Conservation (phyloP, 2,888 invertebrate genomes). For the Hemicrepidius hirtus region DNA sequence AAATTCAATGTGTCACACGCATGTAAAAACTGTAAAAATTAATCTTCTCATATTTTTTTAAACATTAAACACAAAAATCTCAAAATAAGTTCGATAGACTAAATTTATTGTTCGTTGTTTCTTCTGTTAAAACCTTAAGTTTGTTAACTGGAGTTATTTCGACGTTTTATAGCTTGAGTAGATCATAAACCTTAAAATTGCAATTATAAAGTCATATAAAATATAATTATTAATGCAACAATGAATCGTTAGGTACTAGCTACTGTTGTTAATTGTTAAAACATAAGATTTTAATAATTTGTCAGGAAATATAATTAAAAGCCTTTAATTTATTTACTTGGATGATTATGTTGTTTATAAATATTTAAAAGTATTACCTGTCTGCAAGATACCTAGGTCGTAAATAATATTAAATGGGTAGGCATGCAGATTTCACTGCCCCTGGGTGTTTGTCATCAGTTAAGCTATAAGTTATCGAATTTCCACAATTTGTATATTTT, state of each 20-base stretch:
- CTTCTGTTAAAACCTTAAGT: constrained; percentile 36
- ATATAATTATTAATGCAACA: constrained; percentile 17
- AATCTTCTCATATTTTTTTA: constrained; percentile 18
- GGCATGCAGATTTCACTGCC: no score
- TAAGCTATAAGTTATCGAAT: no score
- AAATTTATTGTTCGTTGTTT: no score
- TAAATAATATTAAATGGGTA: no score
- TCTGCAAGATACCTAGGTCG: no score
- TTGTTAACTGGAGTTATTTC: constrained; percentile 25
- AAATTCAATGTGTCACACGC: constrained; percentile 17
- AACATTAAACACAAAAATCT: background rate
- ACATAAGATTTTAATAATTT: background rate
- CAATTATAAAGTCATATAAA: constrained; percentile 11
- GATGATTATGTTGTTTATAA: no score
- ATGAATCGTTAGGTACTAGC: constrained; percentile 13
- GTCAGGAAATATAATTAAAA: no score
- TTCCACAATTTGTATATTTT: no score
- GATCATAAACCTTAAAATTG: constrained; percentile 21
- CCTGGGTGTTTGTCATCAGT: no score
- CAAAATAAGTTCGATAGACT: background rate
- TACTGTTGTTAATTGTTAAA: background rate
- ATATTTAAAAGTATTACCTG: no score
- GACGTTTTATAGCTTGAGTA: constrained; percentile 30
- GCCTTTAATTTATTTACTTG: no score
- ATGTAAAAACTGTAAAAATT: constrained; percentile 9